Conservation (phyloP, 2,797 vertebrate species). For the Naso thynnoides region DNA sequence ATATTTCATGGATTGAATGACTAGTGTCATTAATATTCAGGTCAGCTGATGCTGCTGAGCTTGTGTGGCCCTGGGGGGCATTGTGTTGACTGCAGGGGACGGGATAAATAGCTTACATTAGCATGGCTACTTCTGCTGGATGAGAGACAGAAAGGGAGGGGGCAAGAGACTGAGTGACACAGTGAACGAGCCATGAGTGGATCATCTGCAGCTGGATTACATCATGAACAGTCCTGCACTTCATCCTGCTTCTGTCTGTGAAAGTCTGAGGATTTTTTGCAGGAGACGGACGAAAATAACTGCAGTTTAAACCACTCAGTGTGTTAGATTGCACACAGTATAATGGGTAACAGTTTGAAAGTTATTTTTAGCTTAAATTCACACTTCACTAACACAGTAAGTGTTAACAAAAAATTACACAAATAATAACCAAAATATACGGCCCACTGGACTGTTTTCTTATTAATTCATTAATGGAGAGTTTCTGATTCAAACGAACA, state of each 20-base stretch:
- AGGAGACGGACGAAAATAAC: conserved; percentile 10
- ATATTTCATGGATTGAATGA: conserved; percentile 45
- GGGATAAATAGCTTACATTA: conserved; percentile 75
- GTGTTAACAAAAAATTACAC: background rate
- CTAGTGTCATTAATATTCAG: conserved; percentile 71
- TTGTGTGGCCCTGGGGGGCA: conserved; percentile 52
- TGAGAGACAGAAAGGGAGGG: conserved; percentile 11
- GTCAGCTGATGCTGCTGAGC: conserved; percentile 67
- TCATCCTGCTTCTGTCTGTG: conserved; percentile 15
- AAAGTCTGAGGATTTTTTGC: background rate
- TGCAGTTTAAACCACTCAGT: background rate
- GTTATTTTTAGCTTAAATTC: background rate
- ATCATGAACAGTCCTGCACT: conserved; percentile 59
- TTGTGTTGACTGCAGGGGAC: conserved; percentile 69
- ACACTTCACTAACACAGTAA: background rate
- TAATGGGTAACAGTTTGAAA: background rate
- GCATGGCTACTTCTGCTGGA: conserved; percentile 48
- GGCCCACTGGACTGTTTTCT: background rate
- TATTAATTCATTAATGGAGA: too few relatives aligned
- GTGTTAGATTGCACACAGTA: background rate
- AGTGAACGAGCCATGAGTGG: conserved; percentile 51
- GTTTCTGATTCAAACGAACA: too few relatives aligned
- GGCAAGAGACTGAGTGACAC: conserved; percentile 29
- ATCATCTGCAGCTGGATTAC: conserved; percentile 67
- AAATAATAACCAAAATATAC: background rate